A percentile compares a stretch with the other conserved stretches of the same genome.
phyloP scores from a whole-genome alignment of 2,797 vertebrate genomes.

The Dendrocincla fuliginosa region DNA sequence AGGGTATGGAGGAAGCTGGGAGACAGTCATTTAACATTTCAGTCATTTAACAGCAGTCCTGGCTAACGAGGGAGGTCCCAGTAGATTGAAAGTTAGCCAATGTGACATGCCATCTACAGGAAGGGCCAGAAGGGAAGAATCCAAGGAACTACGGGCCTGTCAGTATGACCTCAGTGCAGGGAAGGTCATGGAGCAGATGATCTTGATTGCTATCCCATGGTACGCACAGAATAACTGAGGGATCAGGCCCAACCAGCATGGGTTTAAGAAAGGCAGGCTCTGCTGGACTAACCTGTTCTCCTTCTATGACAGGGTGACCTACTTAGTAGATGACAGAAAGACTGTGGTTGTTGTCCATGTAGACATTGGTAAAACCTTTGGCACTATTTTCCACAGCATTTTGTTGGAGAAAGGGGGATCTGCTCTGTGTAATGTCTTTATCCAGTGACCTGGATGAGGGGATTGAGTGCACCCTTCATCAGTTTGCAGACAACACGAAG shows the following conservation, averaged over 20 bases:
- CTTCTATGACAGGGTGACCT: too few relatives aligned
- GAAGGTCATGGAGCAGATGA: neutral
- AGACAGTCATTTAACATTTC: neutral
- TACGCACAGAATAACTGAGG: neutral
- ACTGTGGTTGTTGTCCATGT: neutral
- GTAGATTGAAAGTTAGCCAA: neutral
- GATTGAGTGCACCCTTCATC: neutral
- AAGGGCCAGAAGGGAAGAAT: neutral
- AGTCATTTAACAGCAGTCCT: neutral
- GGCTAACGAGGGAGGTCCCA: fast-evolving
- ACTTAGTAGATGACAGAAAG: neutral
- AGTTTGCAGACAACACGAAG: neutral
- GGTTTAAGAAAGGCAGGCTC: neutral
- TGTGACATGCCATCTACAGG: fast-evolving
- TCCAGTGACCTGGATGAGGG: neutral
- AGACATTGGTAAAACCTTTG: neutral
- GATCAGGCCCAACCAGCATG: neutral
- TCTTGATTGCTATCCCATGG: neutral
- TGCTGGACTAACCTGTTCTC: too few relatives aligned
- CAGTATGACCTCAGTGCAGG: fast-evolving
- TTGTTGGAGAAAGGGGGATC: neutral
- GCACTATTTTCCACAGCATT: neutral
- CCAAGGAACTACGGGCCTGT: neutral
- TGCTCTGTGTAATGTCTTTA: neutral
- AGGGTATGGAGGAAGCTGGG: neutral